These are phyloP conservation scores for Bugula neritina DNA, from an alignment of 2,888 invertebrate genomes.

Conservation along the genomic window DNA sequence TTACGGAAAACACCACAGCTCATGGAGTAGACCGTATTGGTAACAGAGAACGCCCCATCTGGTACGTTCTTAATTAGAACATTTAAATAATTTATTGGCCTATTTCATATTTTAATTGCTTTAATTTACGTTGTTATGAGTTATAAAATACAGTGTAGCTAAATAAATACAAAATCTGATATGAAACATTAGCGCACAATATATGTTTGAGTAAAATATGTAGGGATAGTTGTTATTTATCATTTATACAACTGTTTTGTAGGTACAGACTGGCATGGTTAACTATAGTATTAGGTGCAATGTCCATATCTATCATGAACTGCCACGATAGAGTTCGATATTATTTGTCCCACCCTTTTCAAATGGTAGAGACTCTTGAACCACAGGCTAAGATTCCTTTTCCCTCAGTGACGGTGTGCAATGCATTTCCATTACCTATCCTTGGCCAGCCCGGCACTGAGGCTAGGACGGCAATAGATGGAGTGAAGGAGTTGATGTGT, in stretches of 20 bases:
- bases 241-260: too few relatives aligned
- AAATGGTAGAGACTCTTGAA: constrained; percentile 18
- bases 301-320: neutral
- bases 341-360: neutral
- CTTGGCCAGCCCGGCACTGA: neutral
- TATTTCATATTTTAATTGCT: too few relatives aligned
- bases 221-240: too few relatives aligned
- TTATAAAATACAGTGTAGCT: too few relatives aligned
- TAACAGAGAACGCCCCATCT: neutral
- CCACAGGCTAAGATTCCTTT: neutral
- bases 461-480: neutral
- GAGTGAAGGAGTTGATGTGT: neutral
- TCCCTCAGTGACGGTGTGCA: constrained; percentile 14
- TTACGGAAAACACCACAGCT: constrained; percentile 18
- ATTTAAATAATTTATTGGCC: too few relatives aligned
- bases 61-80: neutral
- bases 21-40: neutral
- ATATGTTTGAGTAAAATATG: too few relatives aligned
- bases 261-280: constrained; percentile 22
- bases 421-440: constrained; percentile 5
- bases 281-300: neutral
- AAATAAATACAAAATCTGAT: too few relatives aligned
- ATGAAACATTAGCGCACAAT: too few relatives aligned
- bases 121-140: too few relatives aligned
- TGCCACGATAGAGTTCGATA: neutral